A percentile compares a stretch with the other conserved stretches of the same genome.
Evolutionary conservation across 2,797 vertebrate species (phyloP).

Genomic region (Liasis olivaceus): DNA sequence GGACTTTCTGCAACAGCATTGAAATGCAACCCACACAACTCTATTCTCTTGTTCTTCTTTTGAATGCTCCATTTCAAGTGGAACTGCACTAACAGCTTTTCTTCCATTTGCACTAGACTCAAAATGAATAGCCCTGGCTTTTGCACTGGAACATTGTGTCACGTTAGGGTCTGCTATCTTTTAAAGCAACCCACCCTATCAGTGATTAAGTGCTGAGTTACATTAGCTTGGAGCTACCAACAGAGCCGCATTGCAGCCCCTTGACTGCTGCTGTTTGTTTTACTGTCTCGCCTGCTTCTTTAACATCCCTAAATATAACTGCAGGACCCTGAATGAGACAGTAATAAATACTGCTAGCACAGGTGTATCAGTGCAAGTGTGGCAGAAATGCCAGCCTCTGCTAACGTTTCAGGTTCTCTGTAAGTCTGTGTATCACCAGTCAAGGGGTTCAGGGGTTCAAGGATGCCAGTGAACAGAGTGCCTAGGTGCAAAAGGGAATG

Average conservation of each 20-base stretch:
- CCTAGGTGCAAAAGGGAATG: not conserved
- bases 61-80: not conserved
- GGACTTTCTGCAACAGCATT: not conserved
- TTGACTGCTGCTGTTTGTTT: conserved; percentile 46
- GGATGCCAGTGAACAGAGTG: not conserved
- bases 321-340: conserved; percentile 5
- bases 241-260: conserved; percentile 14
- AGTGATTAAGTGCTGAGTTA: conserved; percentile 43
- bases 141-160: not conserved
- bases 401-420: not conserved
- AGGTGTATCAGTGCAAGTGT: not conserved
- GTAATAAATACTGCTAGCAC: conserved; percentile 18
- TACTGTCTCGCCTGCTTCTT: conserved; percentile 36
- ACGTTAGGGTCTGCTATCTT: conserved; percentile 46
- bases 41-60: not conserved
- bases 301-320: not conserved
- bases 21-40: not conserved
- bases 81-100: not conserved
- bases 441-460: not conserved
- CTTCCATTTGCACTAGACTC: fast-evolving
- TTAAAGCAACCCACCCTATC: conserved; percentile 38
- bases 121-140: not conserved
- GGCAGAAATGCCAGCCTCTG: not conserved
- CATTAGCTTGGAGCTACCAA: conserved; percentile 44
- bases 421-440: not conserved